These are phyloP conservation scores for Abramis brama DNA, from an alignment of 2,113 vertebrate species.

Conservation along the genomic window DNA sequence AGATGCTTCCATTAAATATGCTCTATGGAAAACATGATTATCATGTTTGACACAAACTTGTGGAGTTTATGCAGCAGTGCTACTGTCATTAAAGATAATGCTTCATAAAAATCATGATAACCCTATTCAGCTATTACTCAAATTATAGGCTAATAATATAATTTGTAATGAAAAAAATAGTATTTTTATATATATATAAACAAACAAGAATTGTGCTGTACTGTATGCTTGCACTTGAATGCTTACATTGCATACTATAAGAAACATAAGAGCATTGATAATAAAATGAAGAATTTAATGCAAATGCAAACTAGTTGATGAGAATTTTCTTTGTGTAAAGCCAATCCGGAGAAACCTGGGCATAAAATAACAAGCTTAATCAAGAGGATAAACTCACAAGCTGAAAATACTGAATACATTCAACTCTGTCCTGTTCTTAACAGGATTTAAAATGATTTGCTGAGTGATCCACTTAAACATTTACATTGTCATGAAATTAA, in stretches of 20 bases:
- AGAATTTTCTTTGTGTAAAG: background rate
- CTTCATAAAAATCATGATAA: background rate
- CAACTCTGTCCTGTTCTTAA: constrained; percentile 26
- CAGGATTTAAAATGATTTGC: background rate
- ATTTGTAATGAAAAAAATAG: too few species aligned
- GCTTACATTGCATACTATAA: background rate
- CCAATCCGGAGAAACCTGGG: background rate
- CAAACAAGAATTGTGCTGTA: background rate
- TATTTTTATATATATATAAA: too few species aligned
- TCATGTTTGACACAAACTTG: background rate
- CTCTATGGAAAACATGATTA: background rate
- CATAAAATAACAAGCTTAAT: constrained; percentile 23
- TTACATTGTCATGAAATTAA: background rate
- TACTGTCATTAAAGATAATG: background rate
- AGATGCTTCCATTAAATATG: background rate
- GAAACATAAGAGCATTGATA: background rate
- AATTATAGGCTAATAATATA: background rate
- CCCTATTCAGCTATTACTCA: background rate
- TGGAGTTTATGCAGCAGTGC: background rate
- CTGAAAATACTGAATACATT: constrained; percentile 25
- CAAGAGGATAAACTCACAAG: constrained; percentile 14
- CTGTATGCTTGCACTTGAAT: background rate
- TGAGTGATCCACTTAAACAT: background rate
- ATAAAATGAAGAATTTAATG: background rate
- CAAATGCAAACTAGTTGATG: background rate